Evolutionary conservation across 2,888 invertebrate species (phyloP).

Genomic region (Timandra comae): DNA sequence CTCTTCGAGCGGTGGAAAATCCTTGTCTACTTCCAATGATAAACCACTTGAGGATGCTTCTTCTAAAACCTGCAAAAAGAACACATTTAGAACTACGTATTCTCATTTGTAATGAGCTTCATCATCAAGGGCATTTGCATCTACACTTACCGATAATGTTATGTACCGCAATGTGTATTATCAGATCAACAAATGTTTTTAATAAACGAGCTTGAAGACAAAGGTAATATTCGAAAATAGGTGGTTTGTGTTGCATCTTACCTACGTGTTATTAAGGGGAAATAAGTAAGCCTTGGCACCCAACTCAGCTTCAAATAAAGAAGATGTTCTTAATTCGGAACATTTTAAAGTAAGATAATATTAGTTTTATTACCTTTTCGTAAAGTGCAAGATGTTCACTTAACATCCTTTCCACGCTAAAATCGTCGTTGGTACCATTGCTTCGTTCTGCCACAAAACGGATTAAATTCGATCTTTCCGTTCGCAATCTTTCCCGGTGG

Average conservation of each 20-base stretch:
- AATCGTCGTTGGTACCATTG: conserved; percentile 70
- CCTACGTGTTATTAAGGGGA: too few species aligned
- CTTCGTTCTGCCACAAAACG: conserved; percentile 78
- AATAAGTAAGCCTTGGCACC: too few species aligned
- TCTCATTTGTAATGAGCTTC: too few species aligned
- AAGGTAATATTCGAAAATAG: too few species aligned
- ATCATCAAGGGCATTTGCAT: too few species aligned
- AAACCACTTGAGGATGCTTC: conserved; percentile 84
- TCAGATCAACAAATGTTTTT: too few species aligned
- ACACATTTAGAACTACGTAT: neutral
- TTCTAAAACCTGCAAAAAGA: conserved; percentile 74
- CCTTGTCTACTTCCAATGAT: conserved; percentile 69
- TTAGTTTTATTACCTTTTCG: conserved; percentile 48
- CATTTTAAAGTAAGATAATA: neutral
- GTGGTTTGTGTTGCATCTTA: too few species aligned
- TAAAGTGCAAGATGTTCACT: conserved; percentile 60
- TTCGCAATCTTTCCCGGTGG: conserved; percentile 77
- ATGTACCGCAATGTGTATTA: too few species aligned
- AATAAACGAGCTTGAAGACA: too few species aligned
- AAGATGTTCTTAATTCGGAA: too few species aligned
- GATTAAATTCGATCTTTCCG: conserved; percentile 76
- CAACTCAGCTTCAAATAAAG: too few species aligned
- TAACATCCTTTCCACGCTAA: conserved; percentile 69
- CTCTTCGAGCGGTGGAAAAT: conserved; percentile 73
- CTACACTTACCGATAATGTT: too few species aligned